Base-by-base conservation (phyloP, 1,140 invertebrate genomes). In the Zaprionus ghesquierei region DNA sequence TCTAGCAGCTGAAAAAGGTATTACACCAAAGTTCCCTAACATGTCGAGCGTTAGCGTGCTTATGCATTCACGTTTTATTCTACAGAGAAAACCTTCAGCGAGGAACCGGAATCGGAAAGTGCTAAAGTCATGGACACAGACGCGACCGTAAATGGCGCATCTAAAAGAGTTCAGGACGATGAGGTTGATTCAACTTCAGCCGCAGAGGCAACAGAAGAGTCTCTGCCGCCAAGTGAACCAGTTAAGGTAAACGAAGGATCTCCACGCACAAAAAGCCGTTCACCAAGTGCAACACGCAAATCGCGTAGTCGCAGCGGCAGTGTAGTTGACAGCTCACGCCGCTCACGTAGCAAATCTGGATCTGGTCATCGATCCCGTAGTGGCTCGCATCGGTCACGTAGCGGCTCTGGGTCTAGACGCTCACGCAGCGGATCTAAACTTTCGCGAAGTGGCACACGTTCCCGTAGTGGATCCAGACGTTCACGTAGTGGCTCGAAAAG, bases 331-430 rank as follows among this genome's bases (percentile, higher is more conserved):
- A 46, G 41, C 1, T 93, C 93, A 0, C 64, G 27, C 18, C 90
- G 90, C 22, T 58, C 93, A 92, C 64, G 90, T 4, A 93, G 92
- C 33, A 74, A 89, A 3, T 93, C 92, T 6, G 71, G 63, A n/a
- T 58, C 56, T n/a, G 15, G 27, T 13, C 49, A 50, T n/a, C 59
- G 59, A 10, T 61, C 59, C 1, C 58, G 58, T 15, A 61, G 58
- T 44, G 38, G 22, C 9, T 44, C 56, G 9, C n/a, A n/a, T 25
- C 60, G 75, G 6, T 91, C 90, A 13, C 46, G 46, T 9, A 41
- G 35, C 5, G 35, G n/a, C 46, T 23, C 46, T 6, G 54, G 33
- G 3, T 56, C 54, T 20, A 35, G 54, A 15, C 54, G 33, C 6
- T 56, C 54, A 1, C 75, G 84, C 5, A 84, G 79, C 46, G 75